Percentiles rank a stretch among this genome's conserved stretches.
These are phyloP conservation scores for Acinonyx jubatus DNA, from an alignment of 2,113 vertebrate species.

Conservation along the genomic window DNA sequence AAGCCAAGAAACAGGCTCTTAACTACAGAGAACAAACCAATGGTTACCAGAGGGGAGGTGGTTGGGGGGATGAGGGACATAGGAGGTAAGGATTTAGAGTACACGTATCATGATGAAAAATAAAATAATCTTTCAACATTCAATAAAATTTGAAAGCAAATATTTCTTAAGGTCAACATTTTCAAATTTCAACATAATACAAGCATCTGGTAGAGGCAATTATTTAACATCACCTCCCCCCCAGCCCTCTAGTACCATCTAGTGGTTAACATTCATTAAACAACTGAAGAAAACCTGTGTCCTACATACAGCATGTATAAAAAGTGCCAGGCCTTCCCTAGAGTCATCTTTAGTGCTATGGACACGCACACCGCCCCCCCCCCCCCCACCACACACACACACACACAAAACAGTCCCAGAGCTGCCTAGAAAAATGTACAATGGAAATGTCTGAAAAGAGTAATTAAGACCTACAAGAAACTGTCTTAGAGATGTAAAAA, in stretches of 20 bases:
- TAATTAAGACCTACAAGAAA: background rate
- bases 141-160: background rate
- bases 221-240: background rate
- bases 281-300: background rate
- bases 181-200: background rate
- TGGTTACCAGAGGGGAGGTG: background rate
- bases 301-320: background rate
- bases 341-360: background rate
- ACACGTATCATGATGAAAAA: background rate
- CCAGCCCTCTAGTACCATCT: slow-evolving; percentile 2
- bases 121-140: background rate
- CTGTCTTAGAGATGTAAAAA: background rate
- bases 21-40: background rate
- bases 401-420: background rate
- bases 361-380: background rate
- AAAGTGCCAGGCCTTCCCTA: background rate
- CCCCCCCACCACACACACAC: background rate
- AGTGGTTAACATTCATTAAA: background rate
- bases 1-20: background rate
- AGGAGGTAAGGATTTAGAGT: background rate
- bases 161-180: background rate
- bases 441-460: background rate
- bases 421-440: background rate
- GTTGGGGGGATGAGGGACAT: background rate
- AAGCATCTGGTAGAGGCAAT: background rate